Base-by-base conservation (phyloP, 2,113 vertebrate species). In the Numida meleagris region DNA sequence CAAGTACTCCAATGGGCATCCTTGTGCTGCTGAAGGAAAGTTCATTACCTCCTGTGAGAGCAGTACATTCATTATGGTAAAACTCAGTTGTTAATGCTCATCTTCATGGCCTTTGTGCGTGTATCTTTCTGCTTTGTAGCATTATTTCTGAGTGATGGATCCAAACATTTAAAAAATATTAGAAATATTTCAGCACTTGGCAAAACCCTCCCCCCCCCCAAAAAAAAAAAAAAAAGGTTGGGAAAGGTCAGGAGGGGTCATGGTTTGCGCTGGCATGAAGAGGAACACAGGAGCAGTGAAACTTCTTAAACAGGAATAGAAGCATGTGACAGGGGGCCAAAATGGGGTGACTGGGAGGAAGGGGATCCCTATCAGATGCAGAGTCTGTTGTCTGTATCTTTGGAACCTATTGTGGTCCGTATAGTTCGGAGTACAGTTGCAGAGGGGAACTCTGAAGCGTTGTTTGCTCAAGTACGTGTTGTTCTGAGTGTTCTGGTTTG, bases 361-460 rank as follows among this genome's bases (percentile, higher is more conserved):
- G 10, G 62, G 14, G 9, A 16, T 59, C 63, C 8, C 36, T 75
- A 43, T 59, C 29, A 9, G 21, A 5, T 20, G 38, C 61, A 40
- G 13, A 34, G 21, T 40, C 27, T 70, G 27, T 46, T 45, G 7
- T 58, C 68, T 51, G 0, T 20, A 40, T 57, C 36, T 71, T 53
- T 70, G 81, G 46, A 51, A 40, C 12, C 10, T 76, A 10, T 12
- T 58, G 29, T 40, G 14, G 11, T 10, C n/a, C 17, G 1, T 13
- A 19, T 10, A 20, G 27, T 12, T 36, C 15, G n/a, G 24, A 70
- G 43, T 6, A 25, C 20, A 3, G 25, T 62, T 0, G 0, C 43
- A 34, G 31, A 62, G 36, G 24, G 36, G 6, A 68, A 19, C n/a
- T 13, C 23, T 34, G 57, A 9, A 53, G n/a, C 24, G n/a, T 20